Base-by-base conservation (phyloP, 2,113 vertebrate species). In the Atherinomorus stipes region DNA sequence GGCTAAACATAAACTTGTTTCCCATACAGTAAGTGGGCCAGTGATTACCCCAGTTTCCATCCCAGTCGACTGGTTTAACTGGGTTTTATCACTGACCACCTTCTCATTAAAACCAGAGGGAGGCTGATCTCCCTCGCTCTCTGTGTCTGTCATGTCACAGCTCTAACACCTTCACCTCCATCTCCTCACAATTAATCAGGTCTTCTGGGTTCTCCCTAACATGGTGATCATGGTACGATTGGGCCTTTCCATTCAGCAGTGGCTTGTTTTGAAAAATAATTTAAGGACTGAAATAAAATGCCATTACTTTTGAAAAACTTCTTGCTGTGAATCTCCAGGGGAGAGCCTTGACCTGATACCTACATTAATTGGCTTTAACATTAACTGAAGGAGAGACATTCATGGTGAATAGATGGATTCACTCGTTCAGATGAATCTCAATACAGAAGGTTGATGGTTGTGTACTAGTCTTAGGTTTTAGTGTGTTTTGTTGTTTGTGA, bases 141-240 rank as follows among this genome's bases (percentile, higher is more conserved):
- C 51, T 76, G 51, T 84, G 26, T 60, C 37, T 12, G 65, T 83
- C 69, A 64, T 59, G 19, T 69, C 53, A 53, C 65, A 59, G 34
- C 70, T 78, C 19, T 60, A 76, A 84, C 83, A 64, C 69, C 49
- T 60, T 67, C 85, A 79, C 78, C 74, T 78, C 75, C 84, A 86
- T 72, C 64, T 62, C 50, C 63, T 84, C 81, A 77, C 52, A 59
- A 25, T 50, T 49, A 64, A 74, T 31, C 37, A 25, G 59, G 37
- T 63, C 69, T 73, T 73, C 72, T 67, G 65, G 86, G 73, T 91
- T 90, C 85, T 86, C 87, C 81, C 67, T 85, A 13, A 73, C 52
- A 19, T 42, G 18, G 0, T 40, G 7, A 54, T 74, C 19, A 40
- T 9, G 15, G n/a, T 34, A 47, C 13, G 7, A 22, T 23, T 16